Evolutionary conservation across 2,113 vertebrate genomes (phyloP).

Genomic region (Dendropsophus ebraccatus): DNA sequence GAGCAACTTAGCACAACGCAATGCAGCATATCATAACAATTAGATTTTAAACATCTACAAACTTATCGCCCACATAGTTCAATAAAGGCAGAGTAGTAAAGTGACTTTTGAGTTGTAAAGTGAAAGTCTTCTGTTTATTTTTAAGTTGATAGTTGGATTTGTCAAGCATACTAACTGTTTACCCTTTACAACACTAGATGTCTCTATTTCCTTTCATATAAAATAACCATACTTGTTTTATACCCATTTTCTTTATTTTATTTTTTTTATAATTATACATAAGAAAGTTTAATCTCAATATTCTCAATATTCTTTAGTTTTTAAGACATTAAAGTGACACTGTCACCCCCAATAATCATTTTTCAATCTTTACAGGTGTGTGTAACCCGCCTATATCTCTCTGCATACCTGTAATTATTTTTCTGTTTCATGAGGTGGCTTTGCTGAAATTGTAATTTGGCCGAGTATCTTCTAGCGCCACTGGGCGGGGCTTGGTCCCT

Average conservation of each 20-base stretch:
- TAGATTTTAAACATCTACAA: not conserved
- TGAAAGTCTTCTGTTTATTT: not conserved
- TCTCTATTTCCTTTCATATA: constrained; percentile 72
- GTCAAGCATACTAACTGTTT: too few relatives aligned
- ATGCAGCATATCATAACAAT: not conserved
- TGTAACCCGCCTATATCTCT: too few relatives aligned
- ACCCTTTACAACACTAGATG: constrained; percentile 69
- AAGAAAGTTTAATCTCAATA: constrained; percentile 6
- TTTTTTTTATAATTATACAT: not conserved
- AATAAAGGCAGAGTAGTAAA: not conserved
- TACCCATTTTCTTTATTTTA: not conserved
- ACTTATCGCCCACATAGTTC: not conserved
- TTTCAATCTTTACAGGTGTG: too few relatives aligned
- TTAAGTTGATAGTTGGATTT: not conserved
- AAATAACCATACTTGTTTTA: not conserved
- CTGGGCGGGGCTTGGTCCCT: too few relatives aligned
- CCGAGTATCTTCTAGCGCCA: too few relatives aligned
- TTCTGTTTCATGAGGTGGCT: too few relatives aligned
- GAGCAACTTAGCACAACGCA: not conserved
- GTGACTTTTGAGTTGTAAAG: not conserved
- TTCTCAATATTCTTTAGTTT: not conserved
- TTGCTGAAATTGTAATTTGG: too few relatives aligned
- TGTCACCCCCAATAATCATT: too few relatives aligned
- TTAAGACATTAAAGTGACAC: too few relatives aligned
- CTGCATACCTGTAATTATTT: too few relatives aligned